Conservation (phyloP, 2,113 vertebrate genomes). For the Lophius piscatorius region DNA sequence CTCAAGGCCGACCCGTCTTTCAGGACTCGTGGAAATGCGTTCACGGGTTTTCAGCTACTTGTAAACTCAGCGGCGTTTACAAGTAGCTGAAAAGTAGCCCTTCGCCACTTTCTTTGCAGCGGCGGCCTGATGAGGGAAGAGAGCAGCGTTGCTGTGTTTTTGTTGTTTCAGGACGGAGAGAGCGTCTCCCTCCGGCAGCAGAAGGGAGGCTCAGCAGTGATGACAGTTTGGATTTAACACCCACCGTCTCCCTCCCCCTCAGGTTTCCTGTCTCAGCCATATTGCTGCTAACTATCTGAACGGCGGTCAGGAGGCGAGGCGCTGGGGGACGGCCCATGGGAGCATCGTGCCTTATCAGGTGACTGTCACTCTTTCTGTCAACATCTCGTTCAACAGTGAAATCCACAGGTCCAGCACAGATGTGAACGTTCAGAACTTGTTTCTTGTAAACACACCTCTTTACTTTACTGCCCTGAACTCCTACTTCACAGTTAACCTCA, state of each 20-base stretch:
- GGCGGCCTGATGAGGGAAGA: too few species aligned
- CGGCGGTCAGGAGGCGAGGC: slow-evolving; percentile 59
- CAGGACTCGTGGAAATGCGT: slow-evolving; percentile 5
- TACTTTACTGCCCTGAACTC: too few species aligned
- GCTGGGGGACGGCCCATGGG: slow-evolving; percentile 74
- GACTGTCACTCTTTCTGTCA: slow-evolving; percentile 1
- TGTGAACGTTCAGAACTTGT: too few species aligned
- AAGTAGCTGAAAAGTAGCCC: background rate
- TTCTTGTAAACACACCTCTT: too few species aligned
- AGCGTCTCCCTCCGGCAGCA: background rate
- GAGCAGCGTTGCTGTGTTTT: background rate
- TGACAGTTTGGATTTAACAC: slow-evolving; percentile 22
- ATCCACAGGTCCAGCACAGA: too few species aligned
- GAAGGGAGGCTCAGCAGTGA: slow-evolving; percentile 1
- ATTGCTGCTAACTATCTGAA: slow-evolving; percentile 73
- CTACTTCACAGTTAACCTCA: too few species aligned
- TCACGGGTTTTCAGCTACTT: slow-evolving; percentile 3
- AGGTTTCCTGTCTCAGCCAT: slow-evolving; percentile 81
- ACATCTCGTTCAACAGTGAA: background rate
- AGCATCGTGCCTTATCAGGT: slow-evolving; percentile 78
- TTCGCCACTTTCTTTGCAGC: too few species aligned
- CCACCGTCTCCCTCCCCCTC: slow-evolving; percentile 17
- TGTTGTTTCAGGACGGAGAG: background rate
- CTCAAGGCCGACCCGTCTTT: background rate
- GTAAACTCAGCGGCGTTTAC: background rate